Conservation (phyloP, 2,888 invertebrate species). For the Adela reaumurella region DNA sequence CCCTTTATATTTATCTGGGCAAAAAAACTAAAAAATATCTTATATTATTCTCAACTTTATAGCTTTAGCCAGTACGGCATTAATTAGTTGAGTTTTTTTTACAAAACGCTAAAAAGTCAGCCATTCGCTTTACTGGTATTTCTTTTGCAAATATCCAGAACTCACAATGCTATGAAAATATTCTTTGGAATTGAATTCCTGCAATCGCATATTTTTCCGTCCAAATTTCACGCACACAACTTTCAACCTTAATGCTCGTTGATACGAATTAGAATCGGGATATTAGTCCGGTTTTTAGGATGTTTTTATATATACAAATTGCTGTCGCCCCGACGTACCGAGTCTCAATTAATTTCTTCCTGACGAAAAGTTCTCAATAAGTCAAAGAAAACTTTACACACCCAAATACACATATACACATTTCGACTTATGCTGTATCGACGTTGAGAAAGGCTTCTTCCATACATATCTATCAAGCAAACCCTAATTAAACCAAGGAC, state of each 20-base stretch:
- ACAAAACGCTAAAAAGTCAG: not conserved
- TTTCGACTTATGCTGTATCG: too few relatives aligned
- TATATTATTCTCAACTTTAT: too few relatives aligned
- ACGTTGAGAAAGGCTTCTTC: too few relatives aligned
- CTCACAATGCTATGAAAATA: not conserved
- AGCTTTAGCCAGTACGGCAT: too few relatives aligned
- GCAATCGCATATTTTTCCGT: too few relatives aligned
- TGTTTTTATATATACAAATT: not conserved
- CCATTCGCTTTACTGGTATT: not conserved
- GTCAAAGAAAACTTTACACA: not conserved
- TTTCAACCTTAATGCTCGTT: too few relatives aligned
- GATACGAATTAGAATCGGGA: too few relatives aligned
- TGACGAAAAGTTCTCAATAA: not conserved
- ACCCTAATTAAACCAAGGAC: too few relatives aligned
- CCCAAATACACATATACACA: not conserved
- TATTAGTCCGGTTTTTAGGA: not conserved
- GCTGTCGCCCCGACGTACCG: not conserved
- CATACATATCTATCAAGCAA: too few relatives aligned
- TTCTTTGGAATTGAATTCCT: not conserved
- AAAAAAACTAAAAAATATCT: too few relatives aligned
- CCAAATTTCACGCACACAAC: too few relatives aligned
- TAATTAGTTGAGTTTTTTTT: not conserved
- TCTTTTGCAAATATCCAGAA: not conserved
- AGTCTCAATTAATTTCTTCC: not conserved
- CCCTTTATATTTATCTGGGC: too few relatives aligned